Evolutionary conservation across 2,797 vertebrate genomes (phyloP).

Genomic region (Bufotes viridis): DNA sequence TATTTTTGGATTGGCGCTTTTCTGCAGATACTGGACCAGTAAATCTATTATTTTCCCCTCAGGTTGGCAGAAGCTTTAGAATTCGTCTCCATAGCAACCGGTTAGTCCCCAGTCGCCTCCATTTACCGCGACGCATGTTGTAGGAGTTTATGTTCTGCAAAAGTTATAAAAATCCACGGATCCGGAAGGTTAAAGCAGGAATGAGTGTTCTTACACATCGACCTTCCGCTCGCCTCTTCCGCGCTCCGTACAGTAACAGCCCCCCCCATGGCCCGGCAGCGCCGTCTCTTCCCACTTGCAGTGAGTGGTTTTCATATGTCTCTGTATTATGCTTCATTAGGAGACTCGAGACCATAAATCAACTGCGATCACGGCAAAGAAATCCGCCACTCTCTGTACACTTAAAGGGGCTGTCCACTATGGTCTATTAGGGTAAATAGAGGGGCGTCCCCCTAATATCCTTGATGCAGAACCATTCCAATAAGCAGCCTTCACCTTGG

Average conservation of each 20-base stretch:
- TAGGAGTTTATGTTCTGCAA: conserved; percentile 27
- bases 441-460: too few species aligned
- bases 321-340: neutral
- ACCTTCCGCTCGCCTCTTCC: conserved; percentile 8
- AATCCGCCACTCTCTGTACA: neutral
- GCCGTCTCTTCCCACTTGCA: too few species aligned
- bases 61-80: conserved; percentile 4
- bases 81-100: conserved; percentile 34
- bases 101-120: neutral
- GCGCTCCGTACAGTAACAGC: neutral
- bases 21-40: neutral
- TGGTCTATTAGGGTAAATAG: too few species aligned
- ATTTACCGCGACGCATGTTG: neutral
- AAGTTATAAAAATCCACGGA: conserved; percentile 5
- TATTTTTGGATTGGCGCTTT: conserved; percentile 4
- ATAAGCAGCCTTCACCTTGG: too few species aligned
- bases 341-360: neutral
- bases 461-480: too few species aligned
- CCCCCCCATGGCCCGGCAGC: neutral
- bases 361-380: neutral
- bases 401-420: neutral
- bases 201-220: conserved; percentile 8
- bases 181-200: neutral
- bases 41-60: conserved; percentile 16
- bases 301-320: neutral